Evolutionary conservation across 2,113 vertebrate genomes (phyloP).

Genomic region (Leucoraja erinaceus): DNA sequence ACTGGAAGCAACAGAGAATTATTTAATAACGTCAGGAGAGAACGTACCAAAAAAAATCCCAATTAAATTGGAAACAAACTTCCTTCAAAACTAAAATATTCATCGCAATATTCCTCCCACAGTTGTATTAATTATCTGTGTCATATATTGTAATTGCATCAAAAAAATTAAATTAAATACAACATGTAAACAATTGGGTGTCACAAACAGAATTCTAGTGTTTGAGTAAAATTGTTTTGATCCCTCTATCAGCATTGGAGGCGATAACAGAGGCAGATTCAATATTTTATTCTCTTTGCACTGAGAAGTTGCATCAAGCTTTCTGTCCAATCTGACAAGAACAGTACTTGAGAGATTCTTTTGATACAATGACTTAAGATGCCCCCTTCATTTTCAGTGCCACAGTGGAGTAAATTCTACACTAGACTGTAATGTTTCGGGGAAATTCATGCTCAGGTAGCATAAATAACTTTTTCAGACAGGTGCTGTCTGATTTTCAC

Average conservation of each 20-base stretch:
- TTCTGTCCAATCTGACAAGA: not conserved
- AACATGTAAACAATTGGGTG: not conserved
- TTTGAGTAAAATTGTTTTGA: conserved; percentile 21
- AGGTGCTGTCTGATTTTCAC: too few relatives aligned
- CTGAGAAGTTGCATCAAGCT: not conserved
- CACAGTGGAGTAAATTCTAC: too few relatives aligned
- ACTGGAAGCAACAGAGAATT: not conserved
- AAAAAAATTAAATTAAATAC: not conserved
- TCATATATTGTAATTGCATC: not conserved
- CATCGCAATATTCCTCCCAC: not conserved
- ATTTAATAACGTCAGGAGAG: not conserved
- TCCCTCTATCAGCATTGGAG: not conserved
- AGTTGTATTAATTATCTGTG: not conserved
- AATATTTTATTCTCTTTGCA: conserved; percentile 27
- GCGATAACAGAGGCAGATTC: not conserved
- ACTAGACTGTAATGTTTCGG: not conserved
- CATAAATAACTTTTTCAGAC: not conserved
- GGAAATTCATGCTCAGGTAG: not conserved
- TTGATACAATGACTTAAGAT: not conserved
- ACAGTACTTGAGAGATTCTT: not conserved
- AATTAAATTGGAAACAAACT: not conserved
- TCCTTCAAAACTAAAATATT: not conserved
- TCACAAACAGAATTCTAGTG: not conserved
- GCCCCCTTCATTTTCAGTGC: not conserved
- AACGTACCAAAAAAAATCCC: not conserved